Percentiles rank a stretch among this genome's conserved stretches.
Evolutionary conservation across 1,140 invertebrate genomes (phyloP).

Genomic region (Drosophila pseudoobscura): DNA sequence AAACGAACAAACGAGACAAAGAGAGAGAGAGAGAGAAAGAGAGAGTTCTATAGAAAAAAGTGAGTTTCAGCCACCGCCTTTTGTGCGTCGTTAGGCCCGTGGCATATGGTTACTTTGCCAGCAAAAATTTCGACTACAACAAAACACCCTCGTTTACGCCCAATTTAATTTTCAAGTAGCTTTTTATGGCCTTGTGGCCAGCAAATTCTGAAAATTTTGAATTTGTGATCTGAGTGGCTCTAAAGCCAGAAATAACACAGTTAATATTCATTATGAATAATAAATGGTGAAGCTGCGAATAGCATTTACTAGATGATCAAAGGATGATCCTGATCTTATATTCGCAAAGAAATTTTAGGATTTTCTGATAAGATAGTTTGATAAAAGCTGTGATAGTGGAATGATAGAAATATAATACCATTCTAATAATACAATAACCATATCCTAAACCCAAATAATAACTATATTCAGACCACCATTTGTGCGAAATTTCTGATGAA

Average conservation of each 20-base stretch:
- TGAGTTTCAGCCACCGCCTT: slow-evolving; percentile 27
- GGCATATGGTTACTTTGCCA: slow-evolving; percentile 67
- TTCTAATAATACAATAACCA: no score
- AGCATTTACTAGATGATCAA: background rate
- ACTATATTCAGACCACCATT: no score
- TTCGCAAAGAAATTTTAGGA: no score
- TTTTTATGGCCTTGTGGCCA: slow-evolving; percentile 53
- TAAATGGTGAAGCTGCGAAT: background rate
- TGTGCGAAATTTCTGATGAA: no score
- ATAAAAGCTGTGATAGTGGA: no score
- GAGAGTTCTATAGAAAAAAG: slow-evolving; percentile 23
- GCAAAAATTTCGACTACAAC: slow-evolving; percentile 25
- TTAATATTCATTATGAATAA: slow-evolving; percentile 44
- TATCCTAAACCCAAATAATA: no score
- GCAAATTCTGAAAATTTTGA: slow-evolving; percentile 9
- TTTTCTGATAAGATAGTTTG: no score
- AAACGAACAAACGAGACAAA: no score
- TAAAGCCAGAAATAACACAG: slow-evolving; percentile 28
- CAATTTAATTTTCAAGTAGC: slow-evolving; percentile 75
- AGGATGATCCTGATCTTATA: no score
- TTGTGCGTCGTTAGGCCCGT: slow-evolving; percentile 31
- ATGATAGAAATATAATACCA: no score
- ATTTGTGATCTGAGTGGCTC: slow-evolving; percentile 30
- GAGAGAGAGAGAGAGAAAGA: background rate
- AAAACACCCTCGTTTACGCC: slow-evolving; percentile 79